Evolutionary conservation across 2,113 vertebrate genomes (phyloP).

Genomic region (Pipa parva): DNA sequence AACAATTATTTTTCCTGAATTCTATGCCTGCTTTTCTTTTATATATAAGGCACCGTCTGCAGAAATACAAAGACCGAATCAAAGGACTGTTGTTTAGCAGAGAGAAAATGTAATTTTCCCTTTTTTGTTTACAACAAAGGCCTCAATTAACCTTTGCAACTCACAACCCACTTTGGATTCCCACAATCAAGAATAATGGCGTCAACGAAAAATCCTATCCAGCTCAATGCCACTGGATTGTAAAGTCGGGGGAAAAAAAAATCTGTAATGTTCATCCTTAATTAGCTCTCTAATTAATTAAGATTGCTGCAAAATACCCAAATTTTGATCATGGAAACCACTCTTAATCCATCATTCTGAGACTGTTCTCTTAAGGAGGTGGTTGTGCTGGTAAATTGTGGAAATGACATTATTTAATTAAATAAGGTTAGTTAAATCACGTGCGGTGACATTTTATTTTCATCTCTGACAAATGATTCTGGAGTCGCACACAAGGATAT

Average conservation of each 20-base stretch:
- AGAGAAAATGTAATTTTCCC: no score
- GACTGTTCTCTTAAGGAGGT: background rate
- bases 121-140: no score
- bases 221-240: no score
- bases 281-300: constrained; percentile 1
- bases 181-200: no score
- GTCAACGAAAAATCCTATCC: no score
- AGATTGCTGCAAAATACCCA: background rate
- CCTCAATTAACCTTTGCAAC: no score
- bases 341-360: background rate
- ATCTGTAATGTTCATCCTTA: background rate
- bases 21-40: no score
- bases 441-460: background rate
- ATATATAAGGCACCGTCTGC: no score
- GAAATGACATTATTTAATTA: constrained; percentile 5
- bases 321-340: background rate
- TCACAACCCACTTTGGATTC: no score
- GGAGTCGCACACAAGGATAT: background rate
- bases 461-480: background rate
- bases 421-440: background rate
- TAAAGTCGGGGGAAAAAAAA: background rate
- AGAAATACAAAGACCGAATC: no score
- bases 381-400: background rate
- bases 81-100: no score
- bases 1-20: no score